Conservation (phyloP, 2,888 invertebrate genomes). For the Parelbella ahira region DNA sequence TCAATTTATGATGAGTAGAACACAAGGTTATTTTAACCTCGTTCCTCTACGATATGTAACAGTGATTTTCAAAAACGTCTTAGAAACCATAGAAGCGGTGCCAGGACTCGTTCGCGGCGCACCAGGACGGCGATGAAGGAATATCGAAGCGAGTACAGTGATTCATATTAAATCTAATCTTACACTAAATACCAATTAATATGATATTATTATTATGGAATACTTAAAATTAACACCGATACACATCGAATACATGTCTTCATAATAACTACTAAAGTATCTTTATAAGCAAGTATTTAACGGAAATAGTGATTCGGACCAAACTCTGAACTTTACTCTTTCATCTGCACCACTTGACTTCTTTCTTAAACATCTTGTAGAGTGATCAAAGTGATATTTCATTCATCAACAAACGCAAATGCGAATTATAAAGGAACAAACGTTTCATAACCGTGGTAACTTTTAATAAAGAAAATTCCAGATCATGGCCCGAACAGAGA, state of each 20-base stretch:
- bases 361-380: too few relatives aligned
- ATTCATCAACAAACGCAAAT: too few relatives aligned
- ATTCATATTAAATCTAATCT: constrained; percentile 22
- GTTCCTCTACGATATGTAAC: too few relatives aligned
- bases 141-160: constrained; percentile 5
- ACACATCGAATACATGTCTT: constrained; percentile 49
- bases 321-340: background rate
- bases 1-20: too few relatives aligned
- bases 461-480: background rate
- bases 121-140: background rate
- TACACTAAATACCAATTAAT: constrained; percentile 20
- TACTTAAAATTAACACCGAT: constrained; percentile 46
- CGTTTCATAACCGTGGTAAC: background rate
- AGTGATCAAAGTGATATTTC: too few relatives aligned
- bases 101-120: background rate
- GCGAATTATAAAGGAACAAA: background rate
- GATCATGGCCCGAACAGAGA: background rate
- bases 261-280: constrained; percentile 35
- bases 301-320: constrained; percentile 1
- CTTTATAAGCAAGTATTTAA: constrained; percentile 3
- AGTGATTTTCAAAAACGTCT: too few relatives aligned
- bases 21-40: too few relatives aligned
- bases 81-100: too few relatives aligned
- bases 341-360: too few relatives aligned
- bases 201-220: constrained; percentile 42